Conservation (phyloP, 2,888 invertebrate species). For the Metalampra italica region DNA sequence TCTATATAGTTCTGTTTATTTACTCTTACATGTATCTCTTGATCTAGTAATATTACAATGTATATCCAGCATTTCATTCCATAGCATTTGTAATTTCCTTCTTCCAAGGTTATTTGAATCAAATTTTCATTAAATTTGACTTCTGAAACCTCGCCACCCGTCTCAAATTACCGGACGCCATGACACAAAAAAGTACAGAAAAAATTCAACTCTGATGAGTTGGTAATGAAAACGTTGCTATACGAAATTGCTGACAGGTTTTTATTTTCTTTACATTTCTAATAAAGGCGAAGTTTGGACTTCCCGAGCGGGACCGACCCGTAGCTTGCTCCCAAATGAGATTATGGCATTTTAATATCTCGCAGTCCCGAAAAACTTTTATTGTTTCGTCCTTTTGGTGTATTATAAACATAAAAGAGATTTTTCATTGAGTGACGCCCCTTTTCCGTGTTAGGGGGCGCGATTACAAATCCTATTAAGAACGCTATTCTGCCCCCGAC, state of each 20-base stretch:
- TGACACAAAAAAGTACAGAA: constrained; percentile 22
- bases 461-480: constrained; percentile 66
- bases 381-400: constrained; percentile 59
- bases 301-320: constrained; percentile 38
- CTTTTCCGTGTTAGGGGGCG: constrained; percentile 42
- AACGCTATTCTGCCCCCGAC: constrained; percentile 42
- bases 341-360: constrained; percentile 72
- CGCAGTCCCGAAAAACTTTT: constrained; percentile 60
- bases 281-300: constrained; percentile 56
- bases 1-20: no score
- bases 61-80: no score
- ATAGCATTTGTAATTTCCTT: background rate
- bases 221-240: constrained; percentile 59
- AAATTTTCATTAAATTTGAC: constrained; percentile 58
- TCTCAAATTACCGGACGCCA: constrained; percentile 28
- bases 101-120: constrained; percentile 22
- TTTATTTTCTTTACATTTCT: constrained; percentile 54
- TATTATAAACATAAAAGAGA: constrained; percentile 59
- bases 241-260: constrained; percentile 52
- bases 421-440: constrained; percentile 63
- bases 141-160: constrained; percentile 23
- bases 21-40: no score
- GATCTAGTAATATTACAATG: background rate
- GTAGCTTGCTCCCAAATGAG: constrained; percentile 47
- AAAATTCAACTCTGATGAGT: constrained; percentile 51